Conservation (phyloP, 2,797 vertebrate genomes). For the Sciaenops ocellatus region DNA sequence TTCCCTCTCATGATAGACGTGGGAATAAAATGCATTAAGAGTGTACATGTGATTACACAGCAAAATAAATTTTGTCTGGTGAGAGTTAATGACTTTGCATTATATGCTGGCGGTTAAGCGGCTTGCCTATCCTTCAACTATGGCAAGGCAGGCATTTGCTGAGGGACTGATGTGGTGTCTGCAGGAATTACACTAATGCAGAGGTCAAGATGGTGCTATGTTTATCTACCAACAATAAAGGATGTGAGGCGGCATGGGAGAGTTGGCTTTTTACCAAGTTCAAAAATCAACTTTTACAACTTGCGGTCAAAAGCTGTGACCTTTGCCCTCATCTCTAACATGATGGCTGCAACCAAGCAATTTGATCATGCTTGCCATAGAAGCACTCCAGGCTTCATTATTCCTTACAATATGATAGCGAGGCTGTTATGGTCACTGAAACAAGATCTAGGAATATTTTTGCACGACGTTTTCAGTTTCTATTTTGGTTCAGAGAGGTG, state of each 20-base stretch:
- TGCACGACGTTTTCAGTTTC: conserved; percentile 1
- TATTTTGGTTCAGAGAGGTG: conserved; percentile 14
- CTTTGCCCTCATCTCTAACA: conserved; percentile 36
- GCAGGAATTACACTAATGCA: conserved; percentile 59
- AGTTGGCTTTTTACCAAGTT: conserved; percentile 41
- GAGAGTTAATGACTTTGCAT: neutral
- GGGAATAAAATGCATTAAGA: neutral
- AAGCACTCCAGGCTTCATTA: neutral
- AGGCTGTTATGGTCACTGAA: conserved; percentile 15
- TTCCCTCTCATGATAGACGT: neutral
- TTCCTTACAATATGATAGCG: conserved; percentile 28
- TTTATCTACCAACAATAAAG: conserved; percentile 57
- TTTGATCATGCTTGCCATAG: conserved; percentile 18
- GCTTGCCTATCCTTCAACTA: conserved; percentile 2
- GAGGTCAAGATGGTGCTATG: conserved; percentile 43
- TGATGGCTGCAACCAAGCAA: conserved; percentile 1
- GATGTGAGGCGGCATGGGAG: conserved; percentile 35
- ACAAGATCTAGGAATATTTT: neutral
- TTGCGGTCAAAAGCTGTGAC: conserved; percentile 34
- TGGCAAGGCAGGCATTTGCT: conserved; percentile 44
- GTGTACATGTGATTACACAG: neutral
- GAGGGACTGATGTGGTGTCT: conserved; percentile 56
- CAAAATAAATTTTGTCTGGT: neutral
- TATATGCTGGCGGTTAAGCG: neutral
- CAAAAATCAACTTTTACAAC: conserved; percentile 28